Evolutionary conservation across 2,888 invertebrate species (phyloP).

Genomic region (Thymelicus sylvestris): DNA sequence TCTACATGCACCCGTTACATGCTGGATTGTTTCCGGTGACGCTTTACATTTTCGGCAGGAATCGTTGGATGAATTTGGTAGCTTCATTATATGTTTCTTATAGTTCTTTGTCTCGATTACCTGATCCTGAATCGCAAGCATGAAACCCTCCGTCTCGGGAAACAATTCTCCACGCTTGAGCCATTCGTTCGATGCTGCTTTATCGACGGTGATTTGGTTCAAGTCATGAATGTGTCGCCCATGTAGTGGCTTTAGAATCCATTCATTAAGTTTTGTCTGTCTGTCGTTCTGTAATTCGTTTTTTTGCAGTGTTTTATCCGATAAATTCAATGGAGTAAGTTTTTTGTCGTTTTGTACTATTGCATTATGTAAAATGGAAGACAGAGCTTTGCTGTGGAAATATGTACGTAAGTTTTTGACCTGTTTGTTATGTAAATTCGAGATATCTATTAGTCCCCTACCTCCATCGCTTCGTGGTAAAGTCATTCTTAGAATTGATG

Average conservation of each 20-base stretch:
- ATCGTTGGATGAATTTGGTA: constrained; percentile 2
- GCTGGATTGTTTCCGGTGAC: constrained; percentile 7
- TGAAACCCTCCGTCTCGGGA: constrained; percentile 26
- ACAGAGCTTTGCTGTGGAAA: constrained; percentile 18
- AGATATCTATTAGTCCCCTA: constrained; percentile 33
- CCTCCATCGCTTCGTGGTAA: constrained; percentile 14
- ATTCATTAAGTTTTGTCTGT: constrained; percentile 16
- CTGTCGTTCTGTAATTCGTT: background rate
- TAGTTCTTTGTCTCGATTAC: constrained; percentile 8
- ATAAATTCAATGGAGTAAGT: constrained; percentile 8
- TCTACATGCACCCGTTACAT: no score
- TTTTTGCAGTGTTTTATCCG: background rate
- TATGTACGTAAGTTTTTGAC: constrained; percentile 19
- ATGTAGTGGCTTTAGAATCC: constrained; percentile 21
- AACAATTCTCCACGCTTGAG: constrained; percentile 33
- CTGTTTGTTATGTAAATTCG: constrained; percentile 27
- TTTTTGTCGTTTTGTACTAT: constrained; percentile 47
- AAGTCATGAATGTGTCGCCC: constrained; percentile 24
- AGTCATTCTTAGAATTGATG: background rate
- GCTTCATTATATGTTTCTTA: constrained; percentile 19
- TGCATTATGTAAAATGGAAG: constrained; percentile 27
- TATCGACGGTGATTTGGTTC: constrained; percentile 44
- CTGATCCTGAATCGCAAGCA: constrained; percentile 27
- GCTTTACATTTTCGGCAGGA: constrained; percentile 33
- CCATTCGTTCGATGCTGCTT: constrained; percentile 39